Percentiles rank a stretch among this genome's conserved stretches.
Evolutionary conservation across 2,113 vertebrate genomes (phyloP).

Genomic region (Gymnobelideus leadbeateri): DNA sequence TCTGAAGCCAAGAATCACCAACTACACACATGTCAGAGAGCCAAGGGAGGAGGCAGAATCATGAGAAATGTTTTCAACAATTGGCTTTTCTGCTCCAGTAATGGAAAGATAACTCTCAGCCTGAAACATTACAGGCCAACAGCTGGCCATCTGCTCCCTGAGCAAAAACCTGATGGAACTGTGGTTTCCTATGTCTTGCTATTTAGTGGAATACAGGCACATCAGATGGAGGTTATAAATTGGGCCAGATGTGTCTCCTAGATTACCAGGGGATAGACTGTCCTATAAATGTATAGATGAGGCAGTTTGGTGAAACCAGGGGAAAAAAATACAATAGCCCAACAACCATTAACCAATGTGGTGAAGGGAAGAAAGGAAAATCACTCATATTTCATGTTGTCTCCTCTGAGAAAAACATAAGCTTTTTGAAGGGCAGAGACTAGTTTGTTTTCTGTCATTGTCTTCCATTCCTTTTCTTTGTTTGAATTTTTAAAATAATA

Average conservation of each 20-base stretch:
- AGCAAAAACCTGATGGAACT: neutral
- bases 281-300: neutral
- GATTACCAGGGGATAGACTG: neutral
- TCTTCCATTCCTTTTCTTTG: neutral
- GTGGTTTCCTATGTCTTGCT: neutral
- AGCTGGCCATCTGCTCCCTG: neutral
- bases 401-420: neutral
- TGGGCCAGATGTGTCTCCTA: neutral
- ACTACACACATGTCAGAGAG: neutral
- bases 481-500: neutral
- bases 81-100: neutral
- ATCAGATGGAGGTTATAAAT: neutral
- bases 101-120: constrained; percentile 22
- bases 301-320: neutral
- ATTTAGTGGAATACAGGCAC: neutral
- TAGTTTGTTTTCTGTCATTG: neutral
- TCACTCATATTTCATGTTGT: neutral
- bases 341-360: neutral
- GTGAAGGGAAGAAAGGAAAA: neutral
- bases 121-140: neutral
- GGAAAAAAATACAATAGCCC: neutral
- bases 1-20: neutral
- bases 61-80: constrained; percentile 11
- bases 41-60: constrained; percentile 22
- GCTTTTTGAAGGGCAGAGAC: neutral